phyloP scores from a whole-genome alignment of 2,797 vertebrate species.

The Channallabes apus region DNA sequence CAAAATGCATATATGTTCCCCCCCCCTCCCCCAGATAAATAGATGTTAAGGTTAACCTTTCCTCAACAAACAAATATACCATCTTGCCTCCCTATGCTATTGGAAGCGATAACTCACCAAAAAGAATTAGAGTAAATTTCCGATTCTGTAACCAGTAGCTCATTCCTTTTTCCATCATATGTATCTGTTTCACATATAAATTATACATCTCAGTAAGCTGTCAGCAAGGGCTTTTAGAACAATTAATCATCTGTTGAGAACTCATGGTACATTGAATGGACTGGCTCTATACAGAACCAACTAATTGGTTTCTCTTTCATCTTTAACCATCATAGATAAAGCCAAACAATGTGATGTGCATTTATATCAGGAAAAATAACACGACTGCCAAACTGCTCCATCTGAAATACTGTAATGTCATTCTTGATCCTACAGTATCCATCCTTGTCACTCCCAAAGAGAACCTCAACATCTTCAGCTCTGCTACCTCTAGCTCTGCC shows the following conservation, averaged over 20 bases:
- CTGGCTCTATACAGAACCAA: slow-evolving; percentile 21
- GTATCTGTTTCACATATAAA: slow-evolving; percentile 33
- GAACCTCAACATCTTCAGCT: too few relatives aligned
- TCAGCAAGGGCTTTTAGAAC: slow-evolving; percentile 33
- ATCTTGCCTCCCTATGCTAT: slow-evolving; percentile 10
- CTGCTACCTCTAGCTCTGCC: too few relatives aligned
- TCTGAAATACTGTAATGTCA: neutral
- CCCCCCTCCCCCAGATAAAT: too few relatives aligned
- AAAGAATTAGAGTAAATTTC: slow-evolving; percentile 28
- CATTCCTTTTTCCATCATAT: slow-evolving; percentile 23
- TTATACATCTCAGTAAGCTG: slow-evolving; percentile 22
- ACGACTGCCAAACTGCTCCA: neutral
- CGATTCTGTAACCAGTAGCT: slow-evolving; percentile 24
- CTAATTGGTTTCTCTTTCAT: slow-evolving; percentile 18
- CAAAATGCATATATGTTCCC: too few relatives aligned
- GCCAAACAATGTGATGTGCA: neutral
- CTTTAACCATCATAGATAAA: slow-evolving; percentile 22
- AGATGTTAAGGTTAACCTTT: too few relatives aligned
- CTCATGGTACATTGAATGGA: slow-evolving; percentile 36
- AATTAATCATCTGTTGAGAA: slow-evolving; percentile 43
- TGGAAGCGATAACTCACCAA: slow-evolving; percentile 35
- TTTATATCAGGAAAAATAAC: neutral
- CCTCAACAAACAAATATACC: slow-evolving; percentile 12
- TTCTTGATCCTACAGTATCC: too few relatives aligned
- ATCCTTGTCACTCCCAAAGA: too few relatives aligned